Base-by-base conservation (phyloP, 2,113 vertebrate species). In the Gorsachius goisagi region DNA sequence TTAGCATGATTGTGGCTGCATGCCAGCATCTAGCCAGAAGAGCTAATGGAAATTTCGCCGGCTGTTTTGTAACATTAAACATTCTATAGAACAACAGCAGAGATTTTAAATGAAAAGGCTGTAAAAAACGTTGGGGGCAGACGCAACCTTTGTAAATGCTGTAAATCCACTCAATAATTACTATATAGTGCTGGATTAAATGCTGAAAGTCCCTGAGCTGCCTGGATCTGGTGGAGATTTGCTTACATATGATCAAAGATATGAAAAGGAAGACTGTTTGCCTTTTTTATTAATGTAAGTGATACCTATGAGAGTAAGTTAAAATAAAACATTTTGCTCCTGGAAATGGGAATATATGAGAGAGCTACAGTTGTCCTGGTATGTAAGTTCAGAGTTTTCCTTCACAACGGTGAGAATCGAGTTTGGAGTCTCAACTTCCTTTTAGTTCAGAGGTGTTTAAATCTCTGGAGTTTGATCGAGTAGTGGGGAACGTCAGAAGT, bases 71-170 rank as follows among this genome's bases (percentile, higher is more conserved):
- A 79, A 47, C 41, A 60, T 62, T 76, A 50, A 95, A 23, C 23
- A 44, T 89, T 68, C 39, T 73, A 14, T 76, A 62, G 62, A 68
- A 75, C 27, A 80, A 35, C 33, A 73, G 53, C 33, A 69, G 50
- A 76, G 37, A 80, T 63, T 90, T 93, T 90, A 86, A 86, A 71
- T 78, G 3, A 86, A 94, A 96, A 86, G 69, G 21, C 24, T 66
- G 5, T 89, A 37, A 79, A 91, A 95, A 95, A 59, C n/a, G 33
- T 0, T 72, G 30, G 9, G 15, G 17, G 8, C 28, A 81, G 44
- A 45, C 4, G 3, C 56, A 69, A 55, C 58, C 5, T 73, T 87
- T 75, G 32, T 62, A 87, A 72, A 45, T 50, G n/a, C 22, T 89
- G 39, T 60, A 94, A 87, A 87, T 59, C 60, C 50, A 44, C 35